Percentiles rank a stretch among this genome's conserved stretches.
Evolutionary conservation across 2,113 vertebrate species (phyloP).

Genomic region (Hepsetus odoe): DNA sequence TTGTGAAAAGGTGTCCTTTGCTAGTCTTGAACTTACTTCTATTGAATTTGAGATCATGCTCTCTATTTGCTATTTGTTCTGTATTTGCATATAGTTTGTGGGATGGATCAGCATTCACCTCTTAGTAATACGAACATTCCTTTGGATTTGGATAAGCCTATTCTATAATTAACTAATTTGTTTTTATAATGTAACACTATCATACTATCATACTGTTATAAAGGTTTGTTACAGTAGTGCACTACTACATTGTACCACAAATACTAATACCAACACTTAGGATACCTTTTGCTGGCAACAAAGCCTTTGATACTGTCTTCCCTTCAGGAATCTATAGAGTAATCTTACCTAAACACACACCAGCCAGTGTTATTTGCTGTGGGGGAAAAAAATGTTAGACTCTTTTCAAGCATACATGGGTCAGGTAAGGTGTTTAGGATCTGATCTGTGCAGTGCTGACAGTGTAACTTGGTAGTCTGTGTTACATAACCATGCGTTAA

Average conservation of each 20-base stretch:
- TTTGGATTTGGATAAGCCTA: background rate
- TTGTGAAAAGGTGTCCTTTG: background rate
- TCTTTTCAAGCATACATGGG: slow-evolving; percentile 23
- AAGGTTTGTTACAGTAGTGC: background rate
- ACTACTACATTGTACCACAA: background rate
- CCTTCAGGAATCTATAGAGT: background rate
- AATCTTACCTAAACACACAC: background rate
- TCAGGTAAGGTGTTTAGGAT: slow-evolving; percentile 51
- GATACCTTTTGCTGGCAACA: background rate
- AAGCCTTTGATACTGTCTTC: background rate
- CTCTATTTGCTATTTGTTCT: no score
- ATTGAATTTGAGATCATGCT: background rate
- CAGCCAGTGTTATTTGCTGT: no score
- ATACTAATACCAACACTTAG: background rate
- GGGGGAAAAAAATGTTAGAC: no score
- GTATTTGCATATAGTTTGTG: no score
- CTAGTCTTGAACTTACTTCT: background rate
- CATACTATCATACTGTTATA: no score
- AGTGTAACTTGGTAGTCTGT: slow-evolving; percentile 54
- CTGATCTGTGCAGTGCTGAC: slow-evolving; percentile 68
- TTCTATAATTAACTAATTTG: background rate
- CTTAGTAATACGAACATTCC: no score
- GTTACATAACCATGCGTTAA: slow-evolving; percentile 68
- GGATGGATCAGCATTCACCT: no score
- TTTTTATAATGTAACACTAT: no score